phyloP scores from a whole-genome alignment of 2,113 vertebrate genomes.

The cat (Felis catus) region F.catus_Fca126_mat1.0 CM031418.1:44528001-44528500 shows the following conservation, averaged over 20 bases:
- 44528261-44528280: background rate
- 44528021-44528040: background rate
- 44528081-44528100: background rate
- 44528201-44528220: background rate
- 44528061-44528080: background rate
- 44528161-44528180: background rate
- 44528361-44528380: too few species aligned
- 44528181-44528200: background rate
- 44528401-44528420: too few species aligned
- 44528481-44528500: too few species aligned
- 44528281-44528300: background rate
- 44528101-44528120: background rate
- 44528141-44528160: background rate
- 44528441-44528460: too few species aligned
- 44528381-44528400: too few species aligned
- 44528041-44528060: background rate
- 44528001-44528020: background rate
- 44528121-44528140: background rate
- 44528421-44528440: too few species aligned
- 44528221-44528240: background rate
- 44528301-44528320: background rate
- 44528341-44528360: too few species aligned
- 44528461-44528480: too few species aligned
- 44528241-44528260: background rate
- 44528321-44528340: too few species aligned